Percentiles rank a stretch among this genome's conserved stretches.
phyloP scores from a whole-genome alignment of 1,140 invertebrate genomes.

The Solenopsis invicta region DNA sequence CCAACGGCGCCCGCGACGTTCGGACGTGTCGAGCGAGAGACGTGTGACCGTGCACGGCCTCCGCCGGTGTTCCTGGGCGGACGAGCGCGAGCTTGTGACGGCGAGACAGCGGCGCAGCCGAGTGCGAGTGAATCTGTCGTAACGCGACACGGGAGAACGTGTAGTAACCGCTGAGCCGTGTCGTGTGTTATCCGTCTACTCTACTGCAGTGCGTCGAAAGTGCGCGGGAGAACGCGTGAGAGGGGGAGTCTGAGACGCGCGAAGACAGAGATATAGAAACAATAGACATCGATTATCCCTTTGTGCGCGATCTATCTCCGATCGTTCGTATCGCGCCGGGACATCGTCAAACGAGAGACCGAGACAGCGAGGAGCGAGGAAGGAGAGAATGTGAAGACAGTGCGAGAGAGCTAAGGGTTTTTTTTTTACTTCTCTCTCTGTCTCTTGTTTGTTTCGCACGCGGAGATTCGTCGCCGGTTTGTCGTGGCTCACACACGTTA shows the following conservation, averaged over 20 bases:
- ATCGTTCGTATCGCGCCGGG: conserved; percentile 42
- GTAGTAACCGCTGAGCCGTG: background rate
- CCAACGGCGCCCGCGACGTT: conserved; percentile 79
- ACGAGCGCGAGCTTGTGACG: conserved; percentile 57
- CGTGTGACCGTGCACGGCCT: conserved; percentile 65
- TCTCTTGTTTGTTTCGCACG: background rate
- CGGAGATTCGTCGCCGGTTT: background rate
- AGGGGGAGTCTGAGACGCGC: background rate
- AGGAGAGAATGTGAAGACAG: conserved; percentile 16
- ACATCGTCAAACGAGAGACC: conserved; percentile 56
- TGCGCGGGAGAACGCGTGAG: conserved; percentile 13
- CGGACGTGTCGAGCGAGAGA: conserved; percentile 74
- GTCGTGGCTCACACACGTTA: conserved; percentile 22
- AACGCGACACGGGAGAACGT: background rate
- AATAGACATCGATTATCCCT: conserved; percentile 65
- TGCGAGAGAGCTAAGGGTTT: background rate
- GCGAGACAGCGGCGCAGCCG: conserved; percentile 15
- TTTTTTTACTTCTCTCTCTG: background rate
- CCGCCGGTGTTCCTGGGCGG: conserved; percentile 60
- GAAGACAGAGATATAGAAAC: conserved; percentile 48
- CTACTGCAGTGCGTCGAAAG: conserved; percentile 1
- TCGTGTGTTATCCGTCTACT: conserved; percentile 3
- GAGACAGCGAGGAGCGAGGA: background rate
- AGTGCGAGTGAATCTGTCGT: background rate
- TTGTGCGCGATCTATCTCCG: conserved; percentile 66